Evolutionary conservation across 2,888 invertebrate species (phyloP).

Genomic region (Habrosyne pyritoides): DNA sequence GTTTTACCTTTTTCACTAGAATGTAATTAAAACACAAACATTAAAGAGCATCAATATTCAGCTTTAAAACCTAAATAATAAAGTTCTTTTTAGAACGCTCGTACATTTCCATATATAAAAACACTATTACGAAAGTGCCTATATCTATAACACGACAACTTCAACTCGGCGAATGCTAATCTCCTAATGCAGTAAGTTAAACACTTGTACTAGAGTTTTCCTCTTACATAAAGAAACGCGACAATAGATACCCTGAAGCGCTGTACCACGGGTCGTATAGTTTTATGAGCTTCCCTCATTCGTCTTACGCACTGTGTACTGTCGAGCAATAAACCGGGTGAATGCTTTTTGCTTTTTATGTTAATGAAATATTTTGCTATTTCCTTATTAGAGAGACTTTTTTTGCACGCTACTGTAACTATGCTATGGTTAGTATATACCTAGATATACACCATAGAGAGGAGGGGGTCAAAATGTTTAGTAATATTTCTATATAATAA

Average conservation of each 20-base stretch:
- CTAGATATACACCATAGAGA: too few relatives aligned
- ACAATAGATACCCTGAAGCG: conserved; percentile 4
- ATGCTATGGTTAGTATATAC: too few relatives aligned
- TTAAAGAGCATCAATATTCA: too few relatives aligned
- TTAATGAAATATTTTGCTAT: neutral
- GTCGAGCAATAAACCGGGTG: neutral
- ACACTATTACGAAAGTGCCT: neutral
- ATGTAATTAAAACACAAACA: too few relatives aligned
- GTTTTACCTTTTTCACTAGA: too few relatives aligned
- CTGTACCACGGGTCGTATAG: conserved; percentile 27
- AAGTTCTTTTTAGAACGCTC: too few relatives aligned
- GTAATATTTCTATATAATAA: too few relatives aligned
- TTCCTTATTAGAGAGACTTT: neutral
- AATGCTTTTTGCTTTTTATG: neutral
- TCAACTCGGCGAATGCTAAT: neutral
- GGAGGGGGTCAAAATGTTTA: too few relatives aligned
- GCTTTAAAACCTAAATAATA: too few relatives aligned
- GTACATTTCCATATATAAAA: conserved; percentile 13
- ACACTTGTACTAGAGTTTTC: conserved; percentile 4
- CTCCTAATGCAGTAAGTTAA: conserved; percentile 7
- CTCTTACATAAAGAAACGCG: conserved; percentile 7
- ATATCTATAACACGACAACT: neutral
- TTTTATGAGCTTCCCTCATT: conserved; percentile 19
- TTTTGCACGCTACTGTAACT: too few relatives aligned
- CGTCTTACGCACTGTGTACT: conserved; percentile 3